phyloP scores from a whole-genome alignment of 2,888 invertebrate genomes.

The Chrysotoxum bicinctum region DNA sequence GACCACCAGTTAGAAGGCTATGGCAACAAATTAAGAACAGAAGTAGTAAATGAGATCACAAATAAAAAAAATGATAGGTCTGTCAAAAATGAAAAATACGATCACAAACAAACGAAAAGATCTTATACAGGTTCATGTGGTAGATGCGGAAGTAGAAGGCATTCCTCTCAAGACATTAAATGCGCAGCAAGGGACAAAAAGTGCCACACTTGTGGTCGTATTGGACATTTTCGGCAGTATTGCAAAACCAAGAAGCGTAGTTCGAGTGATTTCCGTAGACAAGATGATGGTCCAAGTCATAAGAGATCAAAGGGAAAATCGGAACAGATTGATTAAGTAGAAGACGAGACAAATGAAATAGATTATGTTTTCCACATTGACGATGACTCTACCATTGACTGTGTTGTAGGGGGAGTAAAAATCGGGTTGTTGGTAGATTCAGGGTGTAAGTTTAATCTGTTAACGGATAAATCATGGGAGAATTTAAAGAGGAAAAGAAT shows the following conservation, averaged over 20 bases:
- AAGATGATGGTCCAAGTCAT: not conserved
- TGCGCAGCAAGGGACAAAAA: too few relatives aligned
- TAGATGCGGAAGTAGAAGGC: constrained; percentile 17
- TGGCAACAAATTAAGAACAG: constrained; percentile 5
- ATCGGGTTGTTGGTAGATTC: constrained; percentile 5
- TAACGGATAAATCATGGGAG: constrained; percentile 22
- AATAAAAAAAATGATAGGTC: constrained; percentile 15
- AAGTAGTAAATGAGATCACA: not conserved
- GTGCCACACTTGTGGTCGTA: too few relatives aligned
- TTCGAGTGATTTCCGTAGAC: not conserved
- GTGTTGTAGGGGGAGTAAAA: constrained; percentile 3
- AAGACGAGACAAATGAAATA: constrained; percentile 3
- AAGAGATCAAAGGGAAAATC: not conserved
- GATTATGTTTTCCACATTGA: constrained; percentile 25
- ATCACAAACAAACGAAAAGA: constrained; percentile 3
- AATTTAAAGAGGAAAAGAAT: not conserved
- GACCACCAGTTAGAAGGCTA: too few relatives aligned
- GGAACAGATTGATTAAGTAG: not conserved
- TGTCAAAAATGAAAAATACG: constrained; percentile 11
- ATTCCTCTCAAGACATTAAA: constrained; percentile 1
- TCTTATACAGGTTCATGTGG: constrained; percentile 9
- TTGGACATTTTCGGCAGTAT: too few relatives aligned
- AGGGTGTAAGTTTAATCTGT: constrained; percentile 6
- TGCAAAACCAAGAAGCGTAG: too few relatives aligned
- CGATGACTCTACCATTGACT: constrained; percentile 5